Conservation (phyloP, 2,797 vertebrate genomes). For the Crocidura indochinensis region DNA sequence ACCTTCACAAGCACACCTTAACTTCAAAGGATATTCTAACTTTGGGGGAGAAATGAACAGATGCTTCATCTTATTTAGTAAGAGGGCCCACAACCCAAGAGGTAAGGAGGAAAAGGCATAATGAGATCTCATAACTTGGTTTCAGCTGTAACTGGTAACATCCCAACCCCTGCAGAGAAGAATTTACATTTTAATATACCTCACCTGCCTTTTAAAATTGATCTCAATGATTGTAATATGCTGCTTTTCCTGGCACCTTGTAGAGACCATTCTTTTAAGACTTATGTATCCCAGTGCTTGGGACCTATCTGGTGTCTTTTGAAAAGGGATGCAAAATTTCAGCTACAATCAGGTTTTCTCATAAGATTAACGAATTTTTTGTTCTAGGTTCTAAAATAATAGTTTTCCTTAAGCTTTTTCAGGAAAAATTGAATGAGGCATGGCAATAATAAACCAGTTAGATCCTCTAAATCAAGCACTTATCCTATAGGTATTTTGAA, state of each 20-base stretch:
- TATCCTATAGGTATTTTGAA: constrained; percentile 19
- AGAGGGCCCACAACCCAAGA: constrained; percentile 55
- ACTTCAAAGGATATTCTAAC: constrained; percentile 56
- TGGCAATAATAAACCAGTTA: background rate
- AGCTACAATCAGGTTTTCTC: background rate
- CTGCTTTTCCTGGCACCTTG: background rate
- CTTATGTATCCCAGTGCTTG: background rate
- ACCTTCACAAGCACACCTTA: constrained; percentile 37
- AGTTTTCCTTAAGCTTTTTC: background rate
- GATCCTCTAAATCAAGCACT: background rate
- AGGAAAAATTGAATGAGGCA: background rate
- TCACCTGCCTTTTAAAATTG: constrained; percentile 47
- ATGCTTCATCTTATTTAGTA: constrained; percentile 59
- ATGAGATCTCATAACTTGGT: constrained; percentile 61
- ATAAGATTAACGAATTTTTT: constrained; percentile 21
- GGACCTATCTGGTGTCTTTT: background rate
- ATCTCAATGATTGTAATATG: background rate
- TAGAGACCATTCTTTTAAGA: background rate
- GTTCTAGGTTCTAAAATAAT: constrained; percentile 34
- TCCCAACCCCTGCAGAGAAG: constrained; percentile 21
- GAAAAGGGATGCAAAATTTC: constrained; percentile 43
- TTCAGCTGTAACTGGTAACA: constrained; percentile 62
- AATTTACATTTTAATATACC: constrained; percentile 47
- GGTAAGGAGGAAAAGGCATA: constrained; percentile 38
- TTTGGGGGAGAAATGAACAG: constrained; percentile 61